Conservation (phyloP, 2,888 invertebrate genomes). For the Laspeyria flexula region DNA sequence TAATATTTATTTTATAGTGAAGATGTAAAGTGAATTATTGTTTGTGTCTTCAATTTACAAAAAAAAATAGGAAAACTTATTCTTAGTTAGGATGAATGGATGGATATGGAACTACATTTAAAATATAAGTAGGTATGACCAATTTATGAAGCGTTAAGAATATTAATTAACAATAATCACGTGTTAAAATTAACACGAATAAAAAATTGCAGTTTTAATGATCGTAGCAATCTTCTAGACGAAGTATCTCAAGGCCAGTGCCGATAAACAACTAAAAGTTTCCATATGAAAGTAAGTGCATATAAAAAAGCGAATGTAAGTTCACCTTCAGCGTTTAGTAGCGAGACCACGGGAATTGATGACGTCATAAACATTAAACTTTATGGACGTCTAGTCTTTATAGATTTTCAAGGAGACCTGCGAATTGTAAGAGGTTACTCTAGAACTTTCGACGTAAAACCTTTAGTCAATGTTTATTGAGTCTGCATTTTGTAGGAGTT, state of each 20-base stretch:
- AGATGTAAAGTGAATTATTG: too few species aligned
- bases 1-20: too few species aligned
- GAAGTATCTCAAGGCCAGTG: constrained; percentile 12
- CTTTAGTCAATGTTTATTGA: neutral
- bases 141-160: too few species aligned
- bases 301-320: constrained; percentile 24
- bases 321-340: constrained; percentile 14
- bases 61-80: too few species aligned
- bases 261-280: constrained; percentile 20
- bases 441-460: too few species aligned
- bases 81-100: too few species aligned
- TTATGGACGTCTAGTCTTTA: constrained; percentile 28
- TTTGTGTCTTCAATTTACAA: too few species aligned
- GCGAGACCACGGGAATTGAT: constrained; percentile 25
- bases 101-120: too few species aligned
- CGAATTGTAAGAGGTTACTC: neutral
- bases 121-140: too few species aligned
- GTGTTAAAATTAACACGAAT: neutral
- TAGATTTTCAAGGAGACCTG: constrained; percentile 7
- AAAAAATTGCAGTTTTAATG: neutral
- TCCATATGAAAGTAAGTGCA: constrained; percentile 23
- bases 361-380: constrained; percentile 29
- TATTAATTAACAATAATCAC: too few species aligned
- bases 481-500: neutral
- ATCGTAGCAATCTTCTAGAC: neutral